A percentile compares a stretch with the other conserved stretches of the same genome.
Evolutionary conservation across 2,113 vertebrate species (phyloP).

Genomic region (Saguinus midas): DNA sequence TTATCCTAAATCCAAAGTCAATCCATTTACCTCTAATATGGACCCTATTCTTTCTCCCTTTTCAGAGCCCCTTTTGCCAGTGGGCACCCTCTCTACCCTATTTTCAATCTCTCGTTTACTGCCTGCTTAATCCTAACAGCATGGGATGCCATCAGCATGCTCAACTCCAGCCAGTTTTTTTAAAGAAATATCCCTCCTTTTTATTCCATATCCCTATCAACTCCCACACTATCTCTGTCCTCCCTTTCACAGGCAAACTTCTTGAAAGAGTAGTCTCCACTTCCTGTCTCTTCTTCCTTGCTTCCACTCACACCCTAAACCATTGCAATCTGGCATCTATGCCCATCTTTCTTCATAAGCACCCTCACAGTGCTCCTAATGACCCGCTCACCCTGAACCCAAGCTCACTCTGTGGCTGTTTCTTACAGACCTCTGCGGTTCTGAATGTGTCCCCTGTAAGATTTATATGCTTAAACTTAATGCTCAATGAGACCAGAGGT

Average conservation of each 20-base stretch:
- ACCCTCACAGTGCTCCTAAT: not conserved
- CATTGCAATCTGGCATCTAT: not conserved
- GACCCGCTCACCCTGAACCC: not conserved
- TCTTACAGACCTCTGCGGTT: not conserved
- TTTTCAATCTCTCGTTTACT: not conserved
- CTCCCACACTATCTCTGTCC: not conserved
- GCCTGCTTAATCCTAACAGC: not conserved
- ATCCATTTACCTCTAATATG: not conserved
- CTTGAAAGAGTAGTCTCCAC: not conserved
- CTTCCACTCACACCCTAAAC: rapidly evolving
- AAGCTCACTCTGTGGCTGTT: not conserved
- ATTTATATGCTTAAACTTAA: not conserved
- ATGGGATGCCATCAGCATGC: not conserved
- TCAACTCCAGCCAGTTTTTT: not conserved
- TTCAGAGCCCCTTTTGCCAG: not conserved
- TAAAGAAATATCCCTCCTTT: not conserved
- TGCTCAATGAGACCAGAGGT: not conserved
- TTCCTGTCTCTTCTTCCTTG: not conserved
- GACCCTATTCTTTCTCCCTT: not conserved
- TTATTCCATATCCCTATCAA: not conserved
- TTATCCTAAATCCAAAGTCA: not conserved
- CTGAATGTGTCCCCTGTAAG: not conserved
- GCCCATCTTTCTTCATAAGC: not conserved
- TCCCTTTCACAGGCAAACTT: not conserved
- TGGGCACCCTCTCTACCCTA: not conserved